Evolutionary conservation across 2,113 vertebrate genomes (phyloP).

Genomic region (Sander lucioperca): DNA sequence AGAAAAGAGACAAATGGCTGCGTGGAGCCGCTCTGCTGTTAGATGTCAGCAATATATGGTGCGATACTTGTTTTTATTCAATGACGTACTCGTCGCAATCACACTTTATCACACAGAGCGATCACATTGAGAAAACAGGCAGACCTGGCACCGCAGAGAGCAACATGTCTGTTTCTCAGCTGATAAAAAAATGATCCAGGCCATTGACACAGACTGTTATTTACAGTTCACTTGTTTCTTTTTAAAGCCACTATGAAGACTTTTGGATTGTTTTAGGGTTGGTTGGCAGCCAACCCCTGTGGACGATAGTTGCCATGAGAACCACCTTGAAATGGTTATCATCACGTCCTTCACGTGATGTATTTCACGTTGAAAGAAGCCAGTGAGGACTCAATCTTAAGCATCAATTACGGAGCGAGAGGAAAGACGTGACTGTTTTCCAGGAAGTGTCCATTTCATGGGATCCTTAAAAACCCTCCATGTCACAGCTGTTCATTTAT

Average conservation of each 20-base stretch:
- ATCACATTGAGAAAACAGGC: slow-evolving; percentile 5
- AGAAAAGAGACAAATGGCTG: slow-evolving; percentile 66
- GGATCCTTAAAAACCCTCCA: neutral
- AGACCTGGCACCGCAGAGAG: neutral
- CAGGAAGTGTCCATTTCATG: neutral
- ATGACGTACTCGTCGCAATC: slow-evolving; percentile 17
- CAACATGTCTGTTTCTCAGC: slow-evolving; percentile 9
- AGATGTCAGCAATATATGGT: slow-evolving; percentile 54
- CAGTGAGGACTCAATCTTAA: neutral
- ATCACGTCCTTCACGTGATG: neutral
- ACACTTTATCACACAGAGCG: slow-evolving; percentile 23
- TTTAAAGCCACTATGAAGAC: neutral
- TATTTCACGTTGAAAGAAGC: neutral
- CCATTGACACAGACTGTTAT: slow-evolving; percentile 5
- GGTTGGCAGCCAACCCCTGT: neutral
- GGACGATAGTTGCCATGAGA: neutral
- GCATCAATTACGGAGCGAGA: neutral
- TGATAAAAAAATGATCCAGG: slow-evolving; percentile 41
- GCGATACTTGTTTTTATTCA: slow-evolving; percentile 46
- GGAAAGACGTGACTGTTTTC: neutral
- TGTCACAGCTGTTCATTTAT: neutral
- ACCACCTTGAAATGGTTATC: neutral
- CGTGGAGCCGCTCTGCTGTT: slow-evolving; percentile 38
- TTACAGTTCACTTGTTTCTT: neutral
- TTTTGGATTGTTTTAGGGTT: neutral